Conservation (phyloP, 2,797 vertebrate genomes). For the Peromyscus eremicus region DNA sequence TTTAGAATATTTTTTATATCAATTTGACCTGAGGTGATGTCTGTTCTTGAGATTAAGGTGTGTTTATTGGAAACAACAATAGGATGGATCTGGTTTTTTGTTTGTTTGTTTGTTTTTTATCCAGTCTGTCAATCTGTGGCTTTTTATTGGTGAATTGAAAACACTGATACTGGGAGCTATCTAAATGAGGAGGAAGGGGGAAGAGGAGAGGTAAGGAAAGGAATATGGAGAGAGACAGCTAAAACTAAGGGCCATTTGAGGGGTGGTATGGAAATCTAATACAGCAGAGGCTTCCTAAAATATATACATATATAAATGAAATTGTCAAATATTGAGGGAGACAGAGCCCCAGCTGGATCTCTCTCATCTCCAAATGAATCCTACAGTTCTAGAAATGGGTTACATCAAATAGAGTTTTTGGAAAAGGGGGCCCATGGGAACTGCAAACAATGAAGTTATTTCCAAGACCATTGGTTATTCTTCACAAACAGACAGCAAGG, state of each 20-base stretch:
- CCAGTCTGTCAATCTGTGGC: background rate
- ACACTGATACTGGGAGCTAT: background rate
- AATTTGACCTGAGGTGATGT: background rate
- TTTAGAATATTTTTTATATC: background rate
- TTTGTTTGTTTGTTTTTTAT: background rate
- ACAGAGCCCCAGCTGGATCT: background rate
- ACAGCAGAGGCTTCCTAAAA: background rate
- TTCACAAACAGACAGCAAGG: background rate
- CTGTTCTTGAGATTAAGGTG: background rate
- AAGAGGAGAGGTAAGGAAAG: background rate
- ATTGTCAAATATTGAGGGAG: background rate
- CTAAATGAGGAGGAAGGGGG: background rate
- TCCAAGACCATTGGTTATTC: background rate
- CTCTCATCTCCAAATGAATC: background rate
- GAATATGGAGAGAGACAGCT: background rate
- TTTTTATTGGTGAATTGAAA: background rate
- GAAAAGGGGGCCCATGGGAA: background rate
- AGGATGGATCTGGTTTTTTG: background rate
- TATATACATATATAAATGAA: background rate
- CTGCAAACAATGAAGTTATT: background rate
- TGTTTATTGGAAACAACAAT: background rate
- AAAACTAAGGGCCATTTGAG: background rate
- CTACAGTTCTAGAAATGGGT: background rate
- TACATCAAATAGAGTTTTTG: background rate
- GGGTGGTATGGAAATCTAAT: background rate